A percentile compares a stretch with the other conserved stretches of the same genome.
These are phyloP conservation scores for Furcula furcula DNA, from an alignment of 2,888 invertebrate species.

Conservation along the genomic window DNA sequence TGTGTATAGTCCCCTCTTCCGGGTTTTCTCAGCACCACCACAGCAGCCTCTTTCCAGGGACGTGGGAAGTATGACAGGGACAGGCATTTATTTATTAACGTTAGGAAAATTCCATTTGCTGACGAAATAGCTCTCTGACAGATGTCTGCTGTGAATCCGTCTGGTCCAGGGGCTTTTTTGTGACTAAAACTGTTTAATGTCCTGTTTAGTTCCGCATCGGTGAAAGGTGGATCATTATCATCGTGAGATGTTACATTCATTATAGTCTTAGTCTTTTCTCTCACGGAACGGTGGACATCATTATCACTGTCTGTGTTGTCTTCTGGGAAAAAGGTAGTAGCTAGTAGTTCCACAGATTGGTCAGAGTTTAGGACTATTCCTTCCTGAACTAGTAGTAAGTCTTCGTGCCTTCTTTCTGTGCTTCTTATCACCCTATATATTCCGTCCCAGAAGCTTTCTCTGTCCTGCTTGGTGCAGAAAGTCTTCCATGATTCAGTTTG, in stretches of 20 bases:
- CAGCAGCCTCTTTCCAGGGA: background rate
- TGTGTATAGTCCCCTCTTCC: background rate
- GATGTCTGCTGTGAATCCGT: constrained; percentile 1
- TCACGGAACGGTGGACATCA: background rate
- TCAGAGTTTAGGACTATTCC: background rate
- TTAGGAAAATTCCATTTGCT: background rate
- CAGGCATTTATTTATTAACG: background rate
- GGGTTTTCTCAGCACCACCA: background rate
- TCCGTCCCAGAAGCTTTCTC: constrained; percentile 8
- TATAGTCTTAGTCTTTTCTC: background rate
- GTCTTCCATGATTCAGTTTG: background rate
- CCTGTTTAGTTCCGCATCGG: background rate
- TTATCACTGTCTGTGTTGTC: background rate
- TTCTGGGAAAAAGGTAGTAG: background rate
- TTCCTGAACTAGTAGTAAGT: background rate
- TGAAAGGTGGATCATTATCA: background rate
- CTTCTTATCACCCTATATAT: constrained; percentile 9
- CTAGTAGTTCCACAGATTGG: background rate
- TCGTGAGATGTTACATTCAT: background rate
- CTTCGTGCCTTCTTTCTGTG: constrained; percentile 4
- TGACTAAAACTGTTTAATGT: background rate
- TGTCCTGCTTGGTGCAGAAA: constrained; percentile 10
- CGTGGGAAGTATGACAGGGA: background rate
- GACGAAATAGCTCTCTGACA: background rate
- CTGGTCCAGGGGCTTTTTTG: background rate